A percentile compares a stretch with the other conserved stretches of the same genome.
Conservation (phyloP, 2,797 vertebrate genomes). For the Okamejei kenojei region DNA sequence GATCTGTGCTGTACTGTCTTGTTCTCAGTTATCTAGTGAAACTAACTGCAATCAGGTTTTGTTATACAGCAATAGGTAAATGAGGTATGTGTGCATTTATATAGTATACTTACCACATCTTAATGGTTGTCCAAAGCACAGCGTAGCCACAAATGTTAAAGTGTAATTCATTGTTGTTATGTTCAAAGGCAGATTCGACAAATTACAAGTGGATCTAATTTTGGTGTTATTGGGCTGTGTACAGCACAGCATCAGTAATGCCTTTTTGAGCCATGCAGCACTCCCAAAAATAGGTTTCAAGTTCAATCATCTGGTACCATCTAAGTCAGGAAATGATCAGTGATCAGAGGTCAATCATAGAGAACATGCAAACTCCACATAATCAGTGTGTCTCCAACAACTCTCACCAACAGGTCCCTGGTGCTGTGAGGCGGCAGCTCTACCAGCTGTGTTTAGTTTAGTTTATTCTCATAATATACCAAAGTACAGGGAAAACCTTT, state of each 20-base stretch:
- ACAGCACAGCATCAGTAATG: not conserved
- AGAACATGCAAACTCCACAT: not conserved
- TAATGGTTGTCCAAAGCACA: not conserved
- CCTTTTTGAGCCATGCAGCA: not conserved
- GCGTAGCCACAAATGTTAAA: not conserved
- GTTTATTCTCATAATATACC: no score
- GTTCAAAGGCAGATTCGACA: not conserved
- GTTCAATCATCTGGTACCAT: not conserved
- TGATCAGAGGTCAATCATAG: not conserved
- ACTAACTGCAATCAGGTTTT: no score
- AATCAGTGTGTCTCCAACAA: no score
- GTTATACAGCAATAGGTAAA: no score
- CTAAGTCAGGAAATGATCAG: not conserved
- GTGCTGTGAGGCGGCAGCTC: no score
- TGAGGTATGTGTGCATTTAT: not conserved
- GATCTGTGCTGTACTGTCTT: no score
- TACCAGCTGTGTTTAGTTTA: no score
- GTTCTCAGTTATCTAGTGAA: no score
- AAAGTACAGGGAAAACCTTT: no score
- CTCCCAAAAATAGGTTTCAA: not conserved
- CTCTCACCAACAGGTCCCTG: no score
- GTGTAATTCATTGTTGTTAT: not conserved
- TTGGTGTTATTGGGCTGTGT: not conserved
- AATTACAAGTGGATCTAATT: not conserved
- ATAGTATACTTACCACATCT: not conserved